A percentile compares a stretch with the other conserved stretches of the same genome.
Evolutionary conservation across 2,113 vertebrate genomes (phyloP).

Genomic region (Melospiza melodia): DNA sequence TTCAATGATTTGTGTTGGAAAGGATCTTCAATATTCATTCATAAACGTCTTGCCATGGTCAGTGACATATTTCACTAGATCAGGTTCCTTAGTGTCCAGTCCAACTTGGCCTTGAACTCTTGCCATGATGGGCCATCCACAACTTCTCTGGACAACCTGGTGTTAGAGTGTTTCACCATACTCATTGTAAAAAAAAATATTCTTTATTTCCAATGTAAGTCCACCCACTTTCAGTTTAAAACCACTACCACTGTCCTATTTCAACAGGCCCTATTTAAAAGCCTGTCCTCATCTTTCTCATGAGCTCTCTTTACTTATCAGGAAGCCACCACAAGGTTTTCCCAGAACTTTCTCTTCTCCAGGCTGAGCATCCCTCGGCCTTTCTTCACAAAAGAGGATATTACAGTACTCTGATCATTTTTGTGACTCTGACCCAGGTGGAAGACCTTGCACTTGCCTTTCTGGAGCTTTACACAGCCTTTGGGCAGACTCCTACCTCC

Average conservation of each 20-base stretch:
- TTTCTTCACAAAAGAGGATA: neutral
- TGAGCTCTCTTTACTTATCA: fast-evolving
- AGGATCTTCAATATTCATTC: neutral
- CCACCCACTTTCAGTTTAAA: neutral
- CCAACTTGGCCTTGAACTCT: neutral
- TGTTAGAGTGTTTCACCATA: neutral
- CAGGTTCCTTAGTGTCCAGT: neutral
- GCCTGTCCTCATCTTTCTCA: neutral
- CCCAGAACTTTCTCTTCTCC: neutral
- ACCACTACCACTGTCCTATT: neutral
- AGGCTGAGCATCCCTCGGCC: neutral
- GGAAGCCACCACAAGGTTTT: neutral
- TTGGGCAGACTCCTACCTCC: neutral
- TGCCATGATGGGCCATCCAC: fast-evolving
- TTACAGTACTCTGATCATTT: neutral
- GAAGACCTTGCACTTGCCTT: neutral
- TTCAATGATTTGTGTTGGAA: neutral
- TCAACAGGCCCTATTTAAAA: neutral
- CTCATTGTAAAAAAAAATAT: fast-evolving
- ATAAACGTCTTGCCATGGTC: neutral
- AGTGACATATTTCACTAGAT: neutral
- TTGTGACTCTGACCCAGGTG: fast-evolving
- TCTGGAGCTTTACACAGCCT: neutral
- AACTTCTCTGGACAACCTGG: neutral
- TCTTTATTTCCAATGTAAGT: neutral